Evolutionary conservation across 2,113 vertebrate species (phyloP).

Genomic region (Microtus oregoni): DNA sequence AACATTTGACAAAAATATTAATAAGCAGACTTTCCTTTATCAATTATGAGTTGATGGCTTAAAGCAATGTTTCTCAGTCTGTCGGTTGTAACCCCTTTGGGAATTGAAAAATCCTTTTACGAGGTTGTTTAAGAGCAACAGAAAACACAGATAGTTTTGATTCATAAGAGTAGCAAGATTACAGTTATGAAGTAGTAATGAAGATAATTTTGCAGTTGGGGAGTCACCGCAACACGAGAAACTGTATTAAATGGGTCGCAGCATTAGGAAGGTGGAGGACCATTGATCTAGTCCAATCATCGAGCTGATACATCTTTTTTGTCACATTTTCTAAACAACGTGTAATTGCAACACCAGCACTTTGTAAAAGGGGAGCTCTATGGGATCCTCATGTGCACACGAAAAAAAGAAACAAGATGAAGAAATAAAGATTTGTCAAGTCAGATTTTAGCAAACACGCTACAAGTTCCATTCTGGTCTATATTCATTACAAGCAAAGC

Average conservation of each 20-base stretch:
- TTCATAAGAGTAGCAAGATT: not conserved
- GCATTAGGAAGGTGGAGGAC: not conserved
- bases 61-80: not conserved
- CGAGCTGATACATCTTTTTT: not conserved
- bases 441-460: not conserved
- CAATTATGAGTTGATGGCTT: not conserved
- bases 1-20: not conserved
- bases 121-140: not conserved
- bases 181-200: not conserved
- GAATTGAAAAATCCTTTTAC: not conserved
- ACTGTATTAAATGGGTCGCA: not conserved
- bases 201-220: not conserved
- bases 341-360: not conserved
- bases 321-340: not conserved
- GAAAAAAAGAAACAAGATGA: not conserved
- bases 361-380: not conserved
- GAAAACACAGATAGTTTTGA: not conserved
- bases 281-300: not conserved
- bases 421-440: not conserved
- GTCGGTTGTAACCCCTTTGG: not conserved
- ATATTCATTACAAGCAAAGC: not conserved
- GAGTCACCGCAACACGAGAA: not conserved
- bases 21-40: not conserved
- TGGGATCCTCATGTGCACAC: not conserved
- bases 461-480: not conserved